A percentile compares a stretch with the other conserved stretches of the same genome.
Conservation (phyloP, 2,797 vertebrate genomes). For the Xenops minutus region DNA sequence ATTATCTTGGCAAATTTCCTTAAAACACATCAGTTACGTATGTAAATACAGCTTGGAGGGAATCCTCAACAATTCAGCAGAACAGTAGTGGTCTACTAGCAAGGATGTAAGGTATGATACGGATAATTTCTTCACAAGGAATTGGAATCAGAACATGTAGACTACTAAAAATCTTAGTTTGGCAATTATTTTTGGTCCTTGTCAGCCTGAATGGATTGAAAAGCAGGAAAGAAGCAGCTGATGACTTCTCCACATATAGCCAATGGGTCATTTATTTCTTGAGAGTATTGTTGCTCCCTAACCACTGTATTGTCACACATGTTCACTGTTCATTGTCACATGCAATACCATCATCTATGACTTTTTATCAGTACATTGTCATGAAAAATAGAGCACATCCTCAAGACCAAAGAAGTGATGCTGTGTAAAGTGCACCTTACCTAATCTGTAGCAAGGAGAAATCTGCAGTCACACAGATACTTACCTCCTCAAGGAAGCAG, state of each 20-base stretch:
- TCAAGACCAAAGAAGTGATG: constrained; percentile 59
- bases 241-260: neutral
- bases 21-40: neutral
- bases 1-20: neutral
- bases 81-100: neutral
- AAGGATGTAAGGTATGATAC: neutral
- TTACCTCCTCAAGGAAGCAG: constrained; percentile 39
- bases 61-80: neutral
- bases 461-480: constrained; percentile 36
- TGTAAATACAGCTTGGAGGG: neutral
- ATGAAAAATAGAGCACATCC: constrained; percentile 49
- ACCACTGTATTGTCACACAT: constrained; percentile 11
- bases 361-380: constrained; percentile 35
- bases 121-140: neutral
- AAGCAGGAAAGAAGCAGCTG: neutral
- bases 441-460: constrained; percentile 56
- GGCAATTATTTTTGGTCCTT: neutral
- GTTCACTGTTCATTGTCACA: constrained; percentile 29
- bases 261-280: neutral
- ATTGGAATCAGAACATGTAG: neutral
- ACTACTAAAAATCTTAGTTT: neutral
- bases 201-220: neutral
- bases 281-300: constrained; percentile 9
- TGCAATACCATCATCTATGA: neutral
- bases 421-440: constrained; percentile 49